Conservation (phyloP, 2,113 vertebrate species). For the Ammodytes marinus region DNA sequence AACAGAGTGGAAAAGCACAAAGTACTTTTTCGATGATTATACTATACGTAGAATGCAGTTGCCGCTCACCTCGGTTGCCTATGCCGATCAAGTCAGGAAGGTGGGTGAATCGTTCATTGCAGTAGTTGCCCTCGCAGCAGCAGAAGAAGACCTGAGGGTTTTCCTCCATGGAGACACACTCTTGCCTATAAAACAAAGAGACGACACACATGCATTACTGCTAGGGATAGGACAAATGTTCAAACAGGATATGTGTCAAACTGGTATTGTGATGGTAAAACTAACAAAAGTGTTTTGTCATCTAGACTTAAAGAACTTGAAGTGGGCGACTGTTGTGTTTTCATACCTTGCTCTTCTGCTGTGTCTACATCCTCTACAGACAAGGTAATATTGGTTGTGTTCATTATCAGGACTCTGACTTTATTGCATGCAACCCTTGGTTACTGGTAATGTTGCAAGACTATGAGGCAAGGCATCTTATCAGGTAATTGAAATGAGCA, state of each 20-base stretch:
- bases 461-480: background rate
- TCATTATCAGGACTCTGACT: background rate
- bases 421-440: background rate
- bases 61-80: constrained; percentile 75
- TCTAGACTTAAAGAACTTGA: background rate
- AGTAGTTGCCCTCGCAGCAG: constrained; percentile 99
- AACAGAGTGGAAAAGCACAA: constrained; percentile 14
- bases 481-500: background rate
- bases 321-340: background rate
- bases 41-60: constrained; percentile 18
- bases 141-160: constrained; percentile 99
- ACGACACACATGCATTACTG: constrained; percentile 11
- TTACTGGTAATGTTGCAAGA: background rate
- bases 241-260: background rate
- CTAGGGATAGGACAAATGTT: background rate
- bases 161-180: constrained; percentile 97
- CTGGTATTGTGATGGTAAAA: background rate
- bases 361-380: background rate
- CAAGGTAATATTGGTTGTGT: background rate
- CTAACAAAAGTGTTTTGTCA: background rate
- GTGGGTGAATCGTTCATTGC: constrained; percentile 97
- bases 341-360: background rate
- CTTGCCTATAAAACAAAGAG: constrained; percentile 86
- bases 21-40: constrained; percentile 9
- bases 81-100: constrained; percentile 90